phyloP scores from a whole-genome alignment of 2,797 vertebrate species.

The Tangara arthus region DNA sequence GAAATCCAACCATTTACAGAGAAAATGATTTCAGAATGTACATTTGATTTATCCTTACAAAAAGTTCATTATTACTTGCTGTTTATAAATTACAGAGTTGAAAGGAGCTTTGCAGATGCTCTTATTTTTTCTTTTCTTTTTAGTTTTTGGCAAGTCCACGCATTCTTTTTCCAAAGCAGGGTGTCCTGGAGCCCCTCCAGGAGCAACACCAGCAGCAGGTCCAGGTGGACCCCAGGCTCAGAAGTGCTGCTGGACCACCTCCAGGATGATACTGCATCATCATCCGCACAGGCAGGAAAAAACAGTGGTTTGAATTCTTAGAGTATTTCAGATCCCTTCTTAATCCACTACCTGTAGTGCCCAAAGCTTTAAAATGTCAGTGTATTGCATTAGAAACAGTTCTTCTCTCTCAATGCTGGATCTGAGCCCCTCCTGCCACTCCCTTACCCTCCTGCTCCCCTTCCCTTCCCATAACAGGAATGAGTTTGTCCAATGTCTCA shows the following conservation, averaged over 20 bases:
- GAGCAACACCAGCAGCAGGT: not conserved
- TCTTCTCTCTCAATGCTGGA: not conserved
- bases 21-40: constrained; percentile 84
- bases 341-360: not conserved
- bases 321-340: constrained; percentile 40
- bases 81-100: constrained; percentile 74
- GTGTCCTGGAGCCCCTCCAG: not conserved
- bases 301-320: constrained; percentile 29
- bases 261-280: not conserved
- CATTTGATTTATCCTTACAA: constrained; percentile 80
- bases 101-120: constrained; percentile 57
- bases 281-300: not conserved
- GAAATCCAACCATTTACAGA: constrained; percentile 86
- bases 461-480: not conserved
- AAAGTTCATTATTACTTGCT: constrained; percentile 72
- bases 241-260: not conserved
- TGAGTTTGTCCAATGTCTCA: not conserved
- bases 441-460: not conserved
- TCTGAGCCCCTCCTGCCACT: not conserved
- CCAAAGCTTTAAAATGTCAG: constrained; percentile 43
- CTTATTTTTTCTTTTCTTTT: not conserved
- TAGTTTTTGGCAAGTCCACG: constrained; percentile 29
- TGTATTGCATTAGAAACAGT: constrained; percentile 25
- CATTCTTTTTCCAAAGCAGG: constrained; percentile 24
- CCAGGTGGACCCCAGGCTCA: not conserved